Percentiles rank a stretch among this genome's conserved stretches.
Evolutionary conservation across 2,888 invertebrate species (phyloP).

Genomic region (Micoletzkya japonica): DNA sequence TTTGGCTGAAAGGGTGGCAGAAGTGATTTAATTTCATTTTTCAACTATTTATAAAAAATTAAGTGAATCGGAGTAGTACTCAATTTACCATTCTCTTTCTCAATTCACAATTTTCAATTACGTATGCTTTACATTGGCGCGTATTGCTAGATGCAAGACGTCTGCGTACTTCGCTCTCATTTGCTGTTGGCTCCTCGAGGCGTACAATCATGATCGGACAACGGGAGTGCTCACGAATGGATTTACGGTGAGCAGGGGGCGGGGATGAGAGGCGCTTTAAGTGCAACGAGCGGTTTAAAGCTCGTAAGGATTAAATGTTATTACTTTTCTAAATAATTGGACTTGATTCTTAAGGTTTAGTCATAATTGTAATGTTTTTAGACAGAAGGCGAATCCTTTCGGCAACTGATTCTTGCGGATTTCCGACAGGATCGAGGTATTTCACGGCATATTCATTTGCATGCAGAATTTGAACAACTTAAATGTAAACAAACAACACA

Average conservation of each 20-base stretch:
- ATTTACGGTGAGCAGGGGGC: background rate
- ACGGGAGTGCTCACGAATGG: constrained; percentile 31
- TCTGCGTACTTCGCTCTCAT: constrained; percentile 94
- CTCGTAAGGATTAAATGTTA: too few species aligned
- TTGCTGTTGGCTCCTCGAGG: constrained; percentile 93
- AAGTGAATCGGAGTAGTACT: too few species aligned
- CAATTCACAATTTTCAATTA: background rate
- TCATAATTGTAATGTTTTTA: background rate
- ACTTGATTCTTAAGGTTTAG: too few species aligned
- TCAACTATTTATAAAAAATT: too few species aligned
- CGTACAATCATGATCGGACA: constrained; percentile 80
- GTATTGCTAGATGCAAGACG: constrained; percentile 76
- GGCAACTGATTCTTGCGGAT: constrained; percentile 20
- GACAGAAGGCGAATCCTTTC: constrained; percentile 23
- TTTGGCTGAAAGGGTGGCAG: too few species aligned
- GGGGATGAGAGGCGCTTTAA: background rate
- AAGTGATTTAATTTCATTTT: too few species aligned
- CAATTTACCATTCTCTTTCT: too few species aligned
- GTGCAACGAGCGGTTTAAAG: background rate
- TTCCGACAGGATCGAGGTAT: too few species aligned
- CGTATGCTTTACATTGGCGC: background rate
- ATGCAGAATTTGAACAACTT: too few species aligned
- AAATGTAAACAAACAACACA: too few species aligned
- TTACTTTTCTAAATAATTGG: too few species aligned
- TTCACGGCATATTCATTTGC: too few species aligned